Conservation (phyloP, 1,140 invertebrate species). For the silkworm (Bombyx mori) region ASM3026992v2 NC_085111.1:2719001-2719500, state of each 20-base stretch:
- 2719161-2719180: slow-evolving; percentile 8
- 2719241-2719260: slow-evolving; percentile 24
- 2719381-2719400: slow-evolving; percentile 17
- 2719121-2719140: slow-evolving; percentile 11
- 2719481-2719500: slow-evolving; percentile 14
- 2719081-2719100: slow-evolving; percentile 18
- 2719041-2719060: slow-evolving; percentile 27
- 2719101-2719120: slow-evolving; percentile 16
- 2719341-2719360: slow-evolving; percentile 8
- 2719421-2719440: slow-evolving; percentile 7
- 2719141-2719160: slow-evolving; percentile 13
- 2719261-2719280: slow-evolving; percentile 10
- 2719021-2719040: slow-evolving; percentile 31
- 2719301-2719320: slow-evolving; percentile 17
- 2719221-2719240: slow-evolving; percentile 10
- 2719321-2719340: slow-evolving; percentile 9
- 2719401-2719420: slow-evolving; percentile 12
- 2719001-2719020: slow-evolving; percentile 47
- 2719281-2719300: slow-evolving; percentile 9
- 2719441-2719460: slow-evolving; percentile 12
- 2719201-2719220: slow-evolving; percentile 1
- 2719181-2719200: slow-evolving; percentile 9
- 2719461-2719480: slow-evolving; percentile 14
- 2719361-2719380: slow-evolving; percentile 18
- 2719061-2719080: slow-evolving; percentile 25